Conservation (phyloP, 30 jellyfish, hydroid and myxozoan genomes). For the Turritopsis rubra region DNA sequence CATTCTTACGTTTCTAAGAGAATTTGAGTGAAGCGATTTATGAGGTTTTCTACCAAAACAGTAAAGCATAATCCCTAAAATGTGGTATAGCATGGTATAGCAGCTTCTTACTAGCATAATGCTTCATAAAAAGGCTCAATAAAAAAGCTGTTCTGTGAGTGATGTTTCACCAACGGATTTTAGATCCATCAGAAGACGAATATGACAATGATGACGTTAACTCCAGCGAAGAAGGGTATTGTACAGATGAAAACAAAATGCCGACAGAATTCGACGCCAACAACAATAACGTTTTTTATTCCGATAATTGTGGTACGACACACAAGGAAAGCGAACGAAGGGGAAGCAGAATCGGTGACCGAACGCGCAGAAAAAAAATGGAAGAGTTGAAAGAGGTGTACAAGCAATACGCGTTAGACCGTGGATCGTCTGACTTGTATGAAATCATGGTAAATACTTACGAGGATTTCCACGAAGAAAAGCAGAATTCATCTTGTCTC, state of each 20-base stretch:
- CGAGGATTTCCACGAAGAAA: constrained; percentile 45
- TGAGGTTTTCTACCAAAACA: background rate
- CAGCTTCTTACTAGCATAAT: too few relatives aligned
- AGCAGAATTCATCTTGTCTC: background rate
- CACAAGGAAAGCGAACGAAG: background rate
- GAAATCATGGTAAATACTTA: constrained; percentile 63
- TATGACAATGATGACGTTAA: background rate
- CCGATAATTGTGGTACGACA: background rate
- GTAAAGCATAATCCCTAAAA: background rate
- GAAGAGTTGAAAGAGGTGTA: constrained; percentile 60
- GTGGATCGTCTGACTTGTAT: constrained; percentile 72
- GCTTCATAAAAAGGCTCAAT: background rate
- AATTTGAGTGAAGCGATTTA: background rate
- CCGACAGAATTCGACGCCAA: background rate
- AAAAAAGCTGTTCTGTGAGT: too few relatives aligned
- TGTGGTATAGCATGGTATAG: too few relatives aligned
- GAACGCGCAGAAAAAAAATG: constrained; percentile 56
- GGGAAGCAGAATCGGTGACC: background rate
- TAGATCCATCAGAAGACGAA: background rate
- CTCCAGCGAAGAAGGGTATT: constrained; percentile 30
- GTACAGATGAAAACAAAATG: constrained; percentile 21
- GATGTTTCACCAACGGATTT: background rate
- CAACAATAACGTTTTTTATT: background rate
- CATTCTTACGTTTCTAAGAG: background rate
- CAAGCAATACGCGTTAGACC: constrained; percentile 37